Base-by-base conservation (phyloP, 2,797 vertebrate genomes). In the Salarias fasciatus region DNA sequence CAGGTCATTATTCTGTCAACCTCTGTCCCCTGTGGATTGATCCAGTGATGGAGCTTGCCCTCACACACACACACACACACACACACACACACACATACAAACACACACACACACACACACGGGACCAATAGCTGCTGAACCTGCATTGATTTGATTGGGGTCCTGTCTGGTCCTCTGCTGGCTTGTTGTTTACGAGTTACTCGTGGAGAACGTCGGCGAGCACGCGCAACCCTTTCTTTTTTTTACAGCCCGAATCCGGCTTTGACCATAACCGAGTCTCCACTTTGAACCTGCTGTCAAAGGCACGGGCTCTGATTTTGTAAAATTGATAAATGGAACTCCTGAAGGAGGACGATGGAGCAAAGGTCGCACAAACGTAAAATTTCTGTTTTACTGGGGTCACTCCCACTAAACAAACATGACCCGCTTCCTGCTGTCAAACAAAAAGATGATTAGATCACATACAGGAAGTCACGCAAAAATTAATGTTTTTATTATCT, bases 1-100 rank as follows among this genome's bases (percentile, higher is more conserved):
- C 57, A 24, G 81, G 58, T 48, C 72, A 78, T 87, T 81, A 83
- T 75, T 86, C 85, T 77, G 68, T 86, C 82, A 77, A 69, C 72
- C 74, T 69, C 46, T 28, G 58, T 45, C 63, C 71, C 60, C 41
- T 12, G 59, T 55, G 63, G 62, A 79, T 83, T 81, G 79, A 88
- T 83, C 70, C 62, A 14, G 52, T 8, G 46, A 53, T 63, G 49
- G 11, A n/a, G 8, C 60, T 11, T n/a, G 4, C 54, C 28, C 47
- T 14, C 44, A 33, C 41, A 33, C 24, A 48, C 57, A 55, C 35
- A 5, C 55, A 14, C 44, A 33, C 41, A 33, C 24, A 48, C 57
- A 55, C 35, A 5, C 55, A 38, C 40, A 43, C 51, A 5, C 62
- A 29, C 55, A 15, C 54, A 36, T 59, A 14, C 58, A 18, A 33